A percentile compares a stretch with the other conserved stretches of the same genome.
These are phyloP conservation scores for Lypha dubia DNA, from an alignment of 2,888 invertebrate genomes.

Conservation along the genomic window DNA sequence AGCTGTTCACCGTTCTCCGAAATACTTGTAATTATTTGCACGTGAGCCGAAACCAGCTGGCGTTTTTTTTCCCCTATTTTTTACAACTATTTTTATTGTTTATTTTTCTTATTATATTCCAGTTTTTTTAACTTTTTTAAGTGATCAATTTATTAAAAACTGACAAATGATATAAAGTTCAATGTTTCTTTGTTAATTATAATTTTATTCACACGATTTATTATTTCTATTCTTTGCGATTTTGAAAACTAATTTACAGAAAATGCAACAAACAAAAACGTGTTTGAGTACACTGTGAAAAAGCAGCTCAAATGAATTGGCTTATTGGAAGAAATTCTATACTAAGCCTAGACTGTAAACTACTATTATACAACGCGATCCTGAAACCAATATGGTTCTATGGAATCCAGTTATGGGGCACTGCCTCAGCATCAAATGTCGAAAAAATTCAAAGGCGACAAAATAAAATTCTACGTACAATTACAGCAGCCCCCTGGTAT, in stretches of 20 bases:
- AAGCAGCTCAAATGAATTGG: neutral
- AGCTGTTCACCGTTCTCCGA: neutral
- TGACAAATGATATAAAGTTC: conserved; percentile 42
- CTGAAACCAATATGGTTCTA: too few relatives aligned
- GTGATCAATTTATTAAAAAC: conserved; percentile 3
- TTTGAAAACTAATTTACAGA: conserved; percentile 36
- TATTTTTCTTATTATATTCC: conserved; percentile 10
- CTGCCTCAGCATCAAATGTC: too few relatives aligned
- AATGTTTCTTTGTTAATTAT: conserved; percentile 42
- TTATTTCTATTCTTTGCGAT: conserved; percentile 22
- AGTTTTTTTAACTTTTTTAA: conserved; percentile 9
- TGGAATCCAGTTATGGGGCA: too few relatives aligned
- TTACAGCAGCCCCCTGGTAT: too few relatives aligned
- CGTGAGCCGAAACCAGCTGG: neutral
- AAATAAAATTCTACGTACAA: too few relatives aligned
- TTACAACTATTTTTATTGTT: neutral
- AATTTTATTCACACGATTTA: conserved; percentile 51
- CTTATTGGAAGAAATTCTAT: too few relatives aligned
- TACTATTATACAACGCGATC: too few relatives aligned
- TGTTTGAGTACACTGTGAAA: conserved; percentile 28
- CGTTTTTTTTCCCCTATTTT: neutral
- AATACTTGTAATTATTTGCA: conserved; percentile 12
- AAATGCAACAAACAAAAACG: conserved; percentile 49
- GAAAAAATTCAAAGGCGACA: too few relatives aligned
- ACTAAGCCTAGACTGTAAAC: too few relatives aligned